phyloP scores from a whole-genome alignment of 1,140 invertebrate species.

The Lepidotrigona ventralis region DNA sequence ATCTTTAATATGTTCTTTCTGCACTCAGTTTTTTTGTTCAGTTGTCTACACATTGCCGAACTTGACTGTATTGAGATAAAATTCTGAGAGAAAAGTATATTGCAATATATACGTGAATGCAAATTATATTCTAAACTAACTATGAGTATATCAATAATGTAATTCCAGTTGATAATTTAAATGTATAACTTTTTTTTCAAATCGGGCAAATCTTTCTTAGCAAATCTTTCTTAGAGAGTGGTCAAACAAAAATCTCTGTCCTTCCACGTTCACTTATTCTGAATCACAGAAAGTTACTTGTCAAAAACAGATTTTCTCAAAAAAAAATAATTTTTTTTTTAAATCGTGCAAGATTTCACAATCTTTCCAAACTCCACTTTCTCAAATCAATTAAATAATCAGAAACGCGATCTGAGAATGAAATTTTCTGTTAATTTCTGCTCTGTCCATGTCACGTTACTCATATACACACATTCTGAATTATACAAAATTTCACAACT shows the following conservation, averaged over 20 bases:
- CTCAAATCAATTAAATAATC: neutral
- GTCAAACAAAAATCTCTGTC: no score
- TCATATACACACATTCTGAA: no score
- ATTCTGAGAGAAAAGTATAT: neutral
- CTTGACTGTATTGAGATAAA: neutral
- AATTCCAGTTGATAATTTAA: neutral
- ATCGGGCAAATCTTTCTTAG: no score
- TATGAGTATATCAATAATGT: neutral
- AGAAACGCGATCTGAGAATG: neutral
- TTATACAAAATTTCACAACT: no score
- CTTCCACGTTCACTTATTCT: neutral
- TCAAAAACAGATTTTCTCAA: no score
- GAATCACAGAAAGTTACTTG: no score
- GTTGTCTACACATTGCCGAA: neutral
- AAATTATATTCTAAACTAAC: neutral
- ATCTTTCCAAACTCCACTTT: neutral
- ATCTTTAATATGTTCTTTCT: neutral
- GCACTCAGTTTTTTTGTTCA: neutral
- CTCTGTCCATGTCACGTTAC: no score
- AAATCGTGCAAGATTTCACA: neutral
- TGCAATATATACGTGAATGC: neutral
- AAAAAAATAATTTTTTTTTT: no score
- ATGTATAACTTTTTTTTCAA: no score
- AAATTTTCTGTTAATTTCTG: neutral
- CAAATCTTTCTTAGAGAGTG: no score